Evolutionary conservation across 1,140 invertebrate species (phyloP).

Genomic region (Meloidogyne floridensis): DNA sequence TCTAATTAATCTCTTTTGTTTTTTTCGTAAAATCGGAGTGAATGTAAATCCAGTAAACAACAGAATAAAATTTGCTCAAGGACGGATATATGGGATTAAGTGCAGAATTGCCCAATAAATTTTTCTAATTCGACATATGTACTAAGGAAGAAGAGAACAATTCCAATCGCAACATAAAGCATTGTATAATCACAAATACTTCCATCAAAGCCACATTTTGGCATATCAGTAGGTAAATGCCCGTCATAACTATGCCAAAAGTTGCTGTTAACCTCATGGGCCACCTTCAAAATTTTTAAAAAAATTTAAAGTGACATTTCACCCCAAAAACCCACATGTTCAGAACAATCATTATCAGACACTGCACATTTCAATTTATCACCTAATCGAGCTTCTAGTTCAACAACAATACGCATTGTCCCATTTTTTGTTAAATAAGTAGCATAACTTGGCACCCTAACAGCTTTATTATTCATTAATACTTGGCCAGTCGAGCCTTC

Average conservation of each 20-base stretch:
- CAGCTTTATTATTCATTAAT: slow-evolving; percentile 64
- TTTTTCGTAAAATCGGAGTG: too few species aligned
- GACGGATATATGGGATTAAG: too few species aligned
- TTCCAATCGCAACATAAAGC: slow-evolving; percentile 52
- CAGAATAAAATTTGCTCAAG: too few species aligned
- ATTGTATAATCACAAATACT: slow-evolving; percentile 61
- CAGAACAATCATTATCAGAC: slow-evolving; percentile 57
- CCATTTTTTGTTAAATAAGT: slow-evolving; percentile 59
- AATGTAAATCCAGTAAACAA: too few species aligned
- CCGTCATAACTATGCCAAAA: slow-evolving; percentile 56
- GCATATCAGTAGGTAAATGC: slow-evolving; percentile 47
- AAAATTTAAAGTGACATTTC: not conserved
- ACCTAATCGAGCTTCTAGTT: slow-evolving; percentile 55
- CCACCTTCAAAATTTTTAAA: slow-evolving; percentile 38
- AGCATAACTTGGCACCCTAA: slow-evolving; percentile 62
- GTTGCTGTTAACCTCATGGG: slow-evolving; percentile 55
- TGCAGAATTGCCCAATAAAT: too few species aligned
- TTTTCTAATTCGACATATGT: not conserved
- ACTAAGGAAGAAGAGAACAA: slow-evolving; percentile 51
- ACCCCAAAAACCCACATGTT: slow-evolving; percentile 48
- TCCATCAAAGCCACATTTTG: slow-evolving; percentile 63
- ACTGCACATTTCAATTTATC: slow-evolving; percentile 56
- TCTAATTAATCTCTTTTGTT: too few species aligned
- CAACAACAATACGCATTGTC: slow-evolving; percentile 62
- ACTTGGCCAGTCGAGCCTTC: slow-evolving; percentile 62